Conservation (phyloP, 2,888 invertebrate genomes). For the Apeira syringaria region DNA sequence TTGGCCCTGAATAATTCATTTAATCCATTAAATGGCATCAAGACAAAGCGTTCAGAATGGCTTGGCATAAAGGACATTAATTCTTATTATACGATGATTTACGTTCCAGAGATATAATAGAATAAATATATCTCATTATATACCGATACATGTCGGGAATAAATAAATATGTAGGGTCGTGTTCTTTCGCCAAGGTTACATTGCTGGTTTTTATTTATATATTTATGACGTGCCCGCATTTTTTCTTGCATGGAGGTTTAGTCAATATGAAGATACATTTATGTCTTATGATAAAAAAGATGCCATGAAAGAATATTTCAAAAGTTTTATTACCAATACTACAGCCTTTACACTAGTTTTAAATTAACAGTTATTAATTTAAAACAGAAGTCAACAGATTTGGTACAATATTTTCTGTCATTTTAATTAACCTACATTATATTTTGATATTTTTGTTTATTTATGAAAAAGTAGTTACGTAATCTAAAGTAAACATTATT, state of each 20-base stretch:
- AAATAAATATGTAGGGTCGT: constrained; percentile 1
- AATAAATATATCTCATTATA: constrained; percentile 14
- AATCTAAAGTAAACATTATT: constrained; percentile 34
- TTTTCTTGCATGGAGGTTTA: too few relatives aligned
- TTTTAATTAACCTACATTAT: constrained; percentile 51
- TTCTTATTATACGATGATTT: constrained; percentile 27
- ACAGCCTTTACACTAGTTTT: constrained; percentile 64
- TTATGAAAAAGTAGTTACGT: constrained; percentile 37
- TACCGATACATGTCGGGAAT: constrained; percentile 13
- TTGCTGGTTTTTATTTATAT: too few relatives aligned
- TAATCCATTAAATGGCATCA: constrained; percentile 67
- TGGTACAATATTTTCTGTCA: constrained; percentile 52
- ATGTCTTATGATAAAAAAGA: too few relatives aligned
- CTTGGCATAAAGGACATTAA: constrained; percentile 40
- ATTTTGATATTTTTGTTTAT: constrained; percentile 41
- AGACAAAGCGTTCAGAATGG: constrained; percentile 38
- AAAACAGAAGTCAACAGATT: constrained; percentile 56
- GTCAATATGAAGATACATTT: too few relatives aligned
- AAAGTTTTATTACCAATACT: constrained; percentile 74
- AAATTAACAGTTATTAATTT: constrained; percentile 59
- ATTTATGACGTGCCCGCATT: too few relatives aligned
- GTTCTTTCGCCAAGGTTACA: too few relatives aligned
- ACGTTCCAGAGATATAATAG: constrained; percentile 22
- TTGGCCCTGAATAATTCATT: constrained; percentile 75
- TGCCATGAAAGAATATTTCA: constrained; percentile 44